Evolutionary conservation across 2,113 vertebrate species (phyloP), one percentile per base, ranked within the genome.

Genomic region (Melanostigma gelatinosum): DNA sequence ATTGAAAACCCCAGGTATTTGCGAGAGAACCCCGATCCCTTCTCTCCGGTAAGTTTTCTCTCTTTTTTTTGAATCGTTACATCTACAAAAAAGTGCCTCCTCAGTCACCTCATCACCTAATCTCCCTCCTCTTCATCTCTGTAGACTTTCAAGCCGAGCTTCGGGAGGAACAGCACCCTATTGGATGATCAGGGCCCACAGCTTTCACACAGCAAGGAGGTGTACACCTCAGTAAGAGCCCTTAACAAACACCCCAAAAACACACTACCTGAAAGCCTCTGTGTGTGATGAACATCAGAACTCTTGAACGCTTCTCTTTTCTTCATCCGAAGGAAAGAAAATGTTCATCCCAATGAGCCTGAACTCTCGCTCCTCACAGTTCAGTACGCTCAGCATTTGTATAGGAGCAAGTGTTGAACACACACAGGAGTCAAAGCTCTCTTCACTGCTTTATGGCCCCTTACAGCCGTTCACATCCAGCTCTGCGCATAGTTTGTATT

Each of bases 1-100:
- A 93, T 98, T 84, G 96, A 97, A 94, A 98, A 98, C 85, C 97
- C 97, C 83, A 96, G 96, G 86, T 99, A 98, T 60, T 92, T 98
- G 91, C 94, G 96, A 83, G 96, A 97, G 87, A 97, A 96, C 58
- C 95, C 94, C 0, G 16, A 96, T 38, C 94, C 96, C 8, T 54
- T 96, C 68, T 95, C 97, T 77, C 90, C 97, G 93, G 97, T 99
- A 95, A 87, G 96, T 97, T 63, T 6, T 68, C 29, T 77, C 61
- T 38, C 73, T 73, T 44, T 10, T 60, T 11, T 52, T 9, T 52
- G 24, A 57, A 50, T 75, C 71, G 22, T 76, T 66, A 9, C 1
- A 0, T 44, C 40, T 48, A 79, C 34, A 55, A 66, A 55, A 66
- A 70, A 22, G 64, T 77, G 6, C 5, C 85, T 70, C 54, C 27